These are phyloP conservation scores for Urocitellus parryii DNA, from an alignment of 2,113 vertebrate genomes.

Conservation along the genomic window DNA sequence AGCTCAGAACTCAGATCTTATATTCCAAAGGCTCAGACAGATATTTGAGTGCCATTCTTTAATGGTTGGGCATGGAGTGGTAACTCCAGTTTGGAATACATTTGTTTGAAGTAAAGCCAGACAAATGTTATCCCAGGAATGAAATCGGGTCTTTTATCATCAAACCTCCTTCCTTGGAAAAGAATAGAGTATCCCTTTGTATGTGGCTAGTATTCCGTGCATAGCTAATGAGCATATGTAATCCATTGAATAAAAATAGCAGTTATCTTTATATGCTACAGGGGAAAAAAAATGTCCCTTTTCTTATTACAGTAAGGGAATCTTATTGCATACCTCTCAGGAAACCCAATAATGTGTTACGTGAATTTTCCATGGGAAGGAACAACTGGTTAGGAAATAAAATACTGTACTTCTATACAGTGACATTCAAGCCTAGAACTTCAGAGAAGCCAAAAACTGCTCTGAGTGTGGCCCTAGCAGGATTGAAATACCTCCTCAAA, in stretches of 20 bases:
- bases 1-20: conserved; percentile 28
- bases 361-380: conserved; percentile 80
- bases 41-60: not conserved
- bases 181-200: conserved; percentile 56
- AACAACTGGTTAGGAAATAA: conserved; percentile 79
- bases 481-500: conserved; percentile 81
- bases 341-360: conserved; percentile 75
- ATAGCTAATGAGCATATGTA: conserved; percentile 57
- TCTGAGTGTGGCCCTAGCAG: conserved; percentile 69
- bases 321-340: conserved; percentile 72
- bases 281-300: conserved; percentile 5
- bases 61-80: not conserved
- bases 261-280: conserved; percentile 7
- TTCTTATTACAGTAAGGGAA: conserved; percentile 68
- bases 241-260: conserved; percentile 66
- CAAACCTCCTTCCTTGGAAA: not conserved
- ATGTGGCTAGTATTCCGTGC: not conserved
- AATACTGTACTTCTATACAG: conserved; percentile 71
- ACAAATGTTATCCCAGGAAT: conserved; percentile 58
- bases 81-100: conserved; percentile 27
- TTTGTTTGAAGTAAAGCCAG: conserved; percentile 52
- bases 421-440: conserved; percentile 71
- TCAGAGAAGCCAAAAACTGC: conserved; percentile 63
- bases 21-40: not conserved
- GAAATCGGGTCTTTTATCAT: conserved; percentile 44